A percentile compares a stretch with the other conserved stretches of the same genome.
These are phyloP conservation scores for Acanthornis magna DNA, from an alignment of 2,797 vertebrate genomes.

Conservation along the genomic window DNA sequence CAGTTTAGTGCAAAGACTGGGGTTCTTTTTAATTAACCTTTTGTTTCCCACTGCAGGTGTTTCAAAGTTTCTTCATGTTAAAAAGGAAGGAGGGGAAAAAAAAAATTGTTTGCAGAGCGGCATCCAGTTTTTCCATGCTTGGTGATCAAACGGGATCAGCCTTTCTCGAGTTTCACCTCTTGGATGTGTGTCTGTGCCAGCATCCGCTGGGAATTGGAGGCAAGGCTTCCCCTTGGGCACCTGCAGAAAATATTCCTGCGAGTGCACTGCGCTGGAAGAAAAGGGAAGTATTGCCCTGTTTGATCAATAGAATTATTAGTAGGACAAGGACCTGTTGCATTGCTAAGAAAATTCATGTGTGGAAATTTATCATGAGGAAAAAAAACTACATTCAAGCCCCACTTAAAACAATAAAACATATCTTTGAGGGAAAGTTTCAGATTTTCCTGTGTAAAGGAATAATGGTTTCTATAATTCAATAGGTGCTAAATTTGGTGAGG, in stretches of 20 bases:
- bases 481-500: conserved; percentile 62
- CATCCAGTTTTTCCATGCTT: not conserved
- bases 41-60: conserved; percentile 68
- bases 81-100: not conserved
- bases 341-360: not conserved
- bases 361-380: conserved; percentile 24
- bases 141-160: conserved; percentile 13
- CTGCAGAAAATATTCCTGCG: not conserved
- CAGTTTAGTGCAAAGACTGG: conserved; percentile 60
- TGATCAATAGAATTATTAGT: not conserved
- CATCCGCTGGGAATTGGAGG: not conserved
- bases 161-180: not conserved
- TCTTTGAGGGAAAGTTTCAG: conserved; percentile 63
- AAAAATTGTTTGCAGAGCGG: not conserved
- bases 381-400: conserved; percentile 2
- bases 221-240: not conserved
- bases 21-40: conserved; percentile 72
- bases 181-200: not conserved
- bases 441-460: conserved; percentile 45
- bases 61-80: conserved; percentile 40
- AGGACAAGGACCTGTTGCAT: conserved; percentile 2
- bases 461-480: conserved; percentile 68
- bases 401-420: conserved; percentile 69
- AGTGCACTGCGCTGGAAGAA: not conserved
- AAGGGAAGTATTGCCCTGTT: not conserved